Base-by-base conservation (phyloP, 2,888 invertebrate species). In the Seira musarum region DNA sequence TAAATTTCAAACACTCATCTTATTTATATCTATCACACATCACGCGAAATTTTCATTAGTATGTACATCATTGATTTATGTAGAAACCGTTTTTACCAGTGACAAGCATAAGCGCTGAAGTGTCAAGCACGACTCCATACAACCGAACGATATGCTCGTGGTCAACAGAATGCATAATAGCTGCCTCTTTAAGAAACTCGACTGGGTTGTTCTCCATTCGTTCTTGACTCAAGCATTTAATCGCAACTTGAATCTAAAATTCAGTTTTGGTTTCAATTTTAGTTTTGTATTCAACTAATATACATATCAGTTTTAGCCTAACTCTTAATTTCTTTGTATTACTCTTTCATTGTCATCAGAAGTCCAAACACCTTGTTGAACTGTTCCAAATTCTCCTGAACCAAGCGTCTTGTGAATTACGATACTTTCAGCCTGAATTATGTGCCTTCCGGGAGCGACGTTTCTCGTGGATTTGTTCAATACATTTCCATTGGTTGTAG, bases 331-430 rank as follows among this genome's bases (percentile, higher is more conserved):
- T n/a, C n/a, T n/a, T n/a, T n/a, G n/a, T n/a, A n/a, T n/a, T 89
- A 96, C 95, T 90, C 96, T 92, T 90, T 97, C 96, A 78, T 95
- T 96, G 86, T 96, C 96, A 79, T 90, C 90, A 88, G 97, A 96
- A 67, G 95, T 96, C 98, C 98, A 98, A 8, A 97, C 95, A 1
- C 98, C 99, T 89, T 98, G 98, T 88, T 98, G 98, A 0, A 99
- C 99, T 15, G 97, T 95, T 2, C 99, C 99, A 90, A 99, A 99
- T 89, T 99, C 98, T 15, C 99, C 99, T 87, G 94, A 95, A 30
- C 99, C 99, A 76, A 99, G 90, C 88, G 97, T 96, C 88, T 98
- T 97, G 88, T 96, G 96, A 66, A 98, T 94, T 80, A 95, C 94
- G 87, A 98, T 96, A 85, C 95, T 94, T 87, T 97, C 96, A 40